These are phyloP conservation scores for Glaucopsyche alexis DNA, from an alignment of 2,888 invertebrate genomes.

Conservation along the genomic window DNA sequence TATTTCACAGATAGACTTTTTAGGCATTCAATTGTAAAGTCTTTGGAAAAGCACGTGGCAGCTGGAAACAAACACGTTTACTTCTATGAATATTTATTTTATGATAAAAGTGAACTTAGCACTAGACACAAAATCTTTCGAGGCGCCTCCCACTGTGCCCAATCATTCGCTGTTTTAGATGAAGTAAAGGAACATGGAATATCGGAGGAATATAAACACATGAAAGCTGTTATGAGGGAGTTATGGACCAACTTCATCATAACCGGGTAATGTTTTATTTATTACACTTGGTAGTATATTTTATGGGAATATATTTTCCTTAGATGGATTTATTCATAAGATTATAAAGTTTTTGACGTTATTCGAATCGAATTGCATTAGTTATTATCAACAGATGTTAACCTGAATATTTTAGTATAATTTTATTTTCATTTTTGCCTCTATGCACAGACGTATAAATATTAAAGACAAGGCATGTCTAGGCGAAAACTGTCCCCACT, in stretches of 20 bases:
- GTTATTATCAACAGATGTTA: too few relatives aligned
- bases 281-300: neutral
- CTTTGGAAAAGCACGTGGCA: slow-evolving; percentile 46
- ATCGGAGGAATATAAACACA: slow-evolving; percentile 38
- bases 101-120: slow-evolving; percentile 42
- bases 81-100: slow-evolving; percentile 53
- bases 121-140: slow-evolving; percentile 43
- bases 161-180: slow-evolving; percentile 46
- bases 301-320: too few relatives aligned
- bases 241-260: slow-evolving; percentile 45
- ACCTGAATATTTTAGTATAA: too few relatives aligned
- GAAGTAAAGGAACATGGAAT: slow-evolving; percentile 38
- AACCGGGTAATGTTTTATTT: slow-evolving; percentile 42
- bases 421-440: too few relatives aligned
- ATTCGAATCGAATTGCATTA: too few relatives aligned
- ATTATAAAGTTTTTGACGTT: too few relatives aligned
- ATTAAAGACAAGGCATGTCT: too few relatives aligned
- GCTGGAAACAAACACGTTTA: slow-evolving; percentile 52
- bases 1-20: slow-evolving; percentile 60
- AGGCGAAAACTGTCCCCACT: too few relatives aligned
- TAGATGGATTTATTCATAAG: too few relatives aligned
- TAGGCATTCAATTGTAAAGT: slow-evolving; percentile 44
- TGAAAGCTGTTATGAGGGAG: slow-evolving; percentile 43
- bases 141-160: slow-evolving; percentile 46
- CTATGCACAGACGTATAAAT: too few relatives aligned